These are phyloP conservation scores for Eugnorisma glareosa DNA, from an alignment of 2,888 invertebrate genomes.

Conservation along the genomic window DNA sequence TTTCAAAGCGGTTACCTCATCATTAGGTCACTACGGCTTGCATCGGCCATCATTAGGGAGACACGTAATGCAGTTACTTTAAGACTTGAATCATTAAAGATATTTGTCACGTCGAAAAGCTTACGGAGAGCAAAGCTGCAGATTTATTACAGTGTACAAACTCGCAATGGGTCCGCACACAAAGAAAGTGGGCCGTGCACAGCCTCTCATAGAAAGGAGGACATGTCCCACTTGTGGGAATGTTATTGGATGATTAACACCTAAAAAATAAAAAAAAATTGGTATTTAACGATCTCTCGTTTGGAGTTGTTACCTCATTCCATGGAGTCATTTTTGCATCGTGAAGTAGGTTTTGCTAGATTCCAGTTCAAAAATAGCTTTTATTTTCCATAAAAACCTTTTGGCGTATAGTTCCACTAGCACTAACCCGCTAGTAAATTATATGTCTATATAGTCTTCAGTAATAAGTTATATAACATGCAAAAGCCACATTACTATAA, in stretches of 20 bases:
- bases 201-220: too few relatives aligned
- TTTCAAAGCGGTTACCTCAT: slow-evolving; percentile 50
- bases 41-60: slow-evolving; percentile 27
- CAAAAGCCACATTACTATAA: slow-evolving; percentile 29
- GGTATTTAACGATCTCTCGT: slow-evolving; percentile 25
- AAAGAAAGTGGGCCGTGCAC: neutral
- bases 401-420: neutral
- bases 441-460: slow-evolving; percentile 22
- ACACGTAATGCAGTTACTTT: slow-evolving; percentile 14
- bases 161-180: neutral
- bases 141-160: neutral
- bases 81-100: neutral
- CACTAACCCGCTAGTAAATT: slow-evolving; percentile 11
- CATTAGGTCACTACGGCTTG: slow-evolving; percentile 47
- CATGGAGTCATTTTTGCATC: slow-evolving; percentile 48
- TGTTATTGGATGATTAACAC: neutral
- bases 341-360: neutral
- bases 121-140: neutral
- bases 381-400: slow-evolving; percentile 10
- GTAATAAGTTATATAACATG: slow-evolving; percentile 40
- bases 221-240: neutral
- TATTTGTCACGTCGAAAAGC: slow-evolving; percentile 5
- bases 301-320: slow-evolving; percentile 46
- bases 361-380: slow-evolving; percentile 10
- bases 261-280: too few relatives aligned